These are phyloP conservation scores for Lochmaea crataegi DNA, from an alignment of 2,888 invertebrate genomes.

Conservation along the genomic window DNA sequence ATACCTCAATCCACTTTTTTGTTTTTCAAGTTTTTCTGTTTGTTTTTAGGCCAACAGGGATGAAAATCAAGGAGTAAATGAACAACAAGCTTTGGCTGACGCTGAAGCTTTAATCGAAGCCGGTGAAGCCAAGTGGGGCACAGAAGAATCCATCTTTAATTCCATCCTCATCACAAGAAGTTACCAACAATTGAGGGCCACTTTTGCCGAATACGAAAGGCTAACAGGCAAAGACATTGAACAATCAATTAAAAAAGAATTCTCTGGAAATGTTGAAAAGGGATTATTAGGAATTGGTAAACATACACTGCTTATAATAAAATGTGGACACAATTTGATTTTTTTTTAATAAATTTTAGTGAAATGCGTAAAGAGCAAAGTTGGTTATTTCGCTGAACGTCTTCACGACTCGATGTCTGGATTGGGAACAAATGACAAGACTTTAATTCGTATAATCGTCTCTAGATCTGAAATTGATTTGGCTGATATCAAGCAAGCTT, in stretches of 20 bases:
- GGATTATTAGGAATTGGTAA: constrained; percentile 90
- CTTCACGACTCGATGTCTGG: constrained; percentile 93
- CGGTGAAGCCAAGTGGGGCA: constrained; percentile 89
- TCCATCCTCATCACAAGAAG: constrained; percentile 86
- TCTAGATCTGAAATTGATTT: constrained; percentile 93
- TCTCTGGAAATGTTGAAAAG: constrained; percentile 87
- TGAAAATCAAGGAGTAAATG: constrained; percentile 88
- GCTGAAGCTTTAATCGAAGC: constrained; percentile 82
- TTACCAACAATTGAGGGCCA: constrained; percentile 87
- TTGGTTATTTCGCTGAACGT: constrained; percentile 92
- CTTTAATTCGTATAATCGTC: constrained; percentile 90
- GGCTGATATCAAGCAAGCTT: constrained; percentile 92
- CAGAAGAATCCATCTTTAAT: constrained; percentile 91
- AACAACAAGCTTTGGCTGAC: constrained; percentile 82
- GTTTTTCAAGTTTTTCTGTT: not conserved
- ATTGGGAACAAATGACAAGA: constrained; percentile 89
- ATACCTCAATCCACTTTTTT: not conserved
- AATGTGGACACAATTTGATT: not conserved
- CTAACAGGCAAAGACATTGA: constrained; percentile 86
- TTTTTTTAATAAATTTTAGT: constrained; percentile 68
- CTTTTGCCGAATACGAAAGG: constrained; percentile 87
- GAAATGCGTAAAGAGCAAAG: constrained; percentile 90
- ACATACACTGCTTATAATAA: constrained; percentile 42
- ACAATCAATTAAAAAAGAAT: constrained; percentile 86
- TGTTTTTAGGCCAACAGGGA: constrained; percentile 79